Percentiles rank a stretch among this genome's conserved stretches.
Evolutionary conservation across 2,797 vertebrate genomes (phyloP).

Genomic region (Megaceryle alcyon): DNA sequence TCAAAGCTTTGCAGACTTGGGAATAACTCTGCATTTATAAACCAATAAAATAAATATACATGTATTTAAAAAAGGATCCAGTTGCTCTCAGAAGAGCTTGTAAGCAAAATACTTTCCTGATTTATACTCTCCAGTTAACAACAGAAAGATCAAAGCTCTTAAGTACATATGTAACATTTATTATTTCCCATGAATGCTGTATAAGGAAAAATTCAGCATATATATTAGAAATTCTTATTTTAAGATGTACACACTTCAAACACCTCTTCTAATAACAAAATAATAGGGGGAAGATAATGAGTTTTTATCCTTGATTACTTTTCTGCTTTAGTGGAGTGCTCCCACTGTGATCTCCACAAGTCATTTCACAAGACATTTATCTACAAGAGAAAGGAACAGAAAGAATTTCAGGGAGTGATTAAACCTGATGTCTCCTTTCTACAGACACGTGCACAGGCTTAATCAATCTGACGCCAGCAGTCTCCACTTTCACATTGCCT

Average conservation of each 20-base stretch:
- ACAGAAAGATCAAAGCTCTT: not conserved
- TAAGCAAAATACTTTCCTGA: not conserved
- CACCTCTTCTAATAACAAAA: not conserved
- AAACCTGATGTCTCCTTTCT: conserved; percentile 79
- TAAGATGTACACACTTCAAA: not conserved
- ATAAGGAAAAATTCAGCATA: not conserved
- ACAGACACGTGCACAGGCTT: conserved; percentile 83
- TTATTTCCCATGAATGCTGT: not conserved
- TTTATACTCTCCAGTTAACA: not conserved
- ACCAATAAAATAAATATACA: not conserved
- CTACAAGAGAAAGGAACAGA: conserved; percentile 3
- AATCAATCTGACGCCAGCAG: conserved; percentile 82
- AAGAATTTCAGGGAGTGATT: conserved; percentile 66
- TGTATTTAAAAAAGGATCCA: not conserved
- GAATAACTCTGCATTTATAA: not conserved
- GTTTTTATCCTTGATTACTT: conserved; percentile 2
- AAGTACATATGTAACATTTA: not conserved
- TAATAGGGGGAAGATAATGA: not conserved
- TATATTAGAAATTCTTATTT: not conserved
- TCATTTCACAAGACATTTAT: conserved; percentile 28
- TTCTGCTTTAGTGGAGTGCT: not conserved
- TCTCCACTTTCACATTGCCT: conserved; percentile 74
- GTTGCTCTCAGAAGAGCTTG: not conserved
- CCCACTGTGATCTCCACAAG: not conserved
- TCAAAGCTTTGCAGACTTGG: not conserved